phyloP scores from a whole-genome alignment of 2,888 invertebrate genomes.

The Heliconius hortense region DNA sequence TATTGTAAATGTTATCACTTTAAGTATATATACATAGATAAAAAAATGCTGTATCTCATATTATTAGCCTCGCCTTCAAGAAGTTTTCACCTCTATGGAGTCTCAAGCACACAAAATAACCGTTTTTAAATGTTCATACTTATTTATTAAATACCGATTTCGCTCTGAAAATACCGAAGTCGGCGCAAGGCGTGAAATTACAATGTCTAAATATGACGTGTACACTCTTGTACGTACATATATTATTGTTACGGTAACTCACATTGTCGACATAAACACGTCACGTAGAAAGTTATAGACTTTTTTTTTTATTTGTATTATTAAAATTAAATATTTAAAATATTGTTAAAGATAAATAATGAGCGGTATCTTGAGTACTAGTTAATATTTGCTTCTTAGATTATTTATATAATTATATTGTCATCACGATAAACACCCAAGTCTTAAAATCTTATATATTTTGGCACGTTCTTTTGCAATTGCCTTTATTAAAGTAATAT shows the following conservation, averaged over 20 bases:
- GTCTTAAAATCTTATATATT: slow-evolving; percentile 37
- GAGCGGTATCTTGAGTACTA: slow-evolving; percentile 27
- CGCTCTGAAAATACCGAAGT: slow-evolving; percentile 35
- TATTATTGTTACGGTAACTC: slow-evolving; percentile 42
- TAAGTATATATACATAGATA: neutral
- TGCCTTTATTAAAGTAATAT: slow-evolving; percentile 34
- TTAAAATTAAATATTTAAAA: neutral
- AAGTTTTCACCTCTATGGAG: neutral
- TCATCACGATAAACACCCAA: slow-evolving; percentile 51
- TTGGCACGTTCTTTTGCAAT: slow-evolving; percentile 48
- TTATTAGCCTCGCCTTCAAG: neutral
- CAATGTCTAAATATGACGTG: slow-evolving; percentile 37
- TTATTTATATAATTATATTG: slow-evolving; percentile 34
- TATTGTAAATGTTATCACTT: neutral
- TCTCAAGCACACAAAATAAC: slow-evolving; percentile 4
- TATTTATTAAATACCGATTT: slow-evolving; percentile 35
- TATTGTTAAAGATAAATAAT: neutral
- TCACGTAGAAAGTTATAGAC: neutral
- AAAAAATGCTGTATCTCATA: no score
- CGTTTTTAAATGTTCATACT: neutral
- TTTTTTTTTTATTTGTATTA: neutral
- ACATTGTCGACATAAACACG: slow-evolving; percentile 7
- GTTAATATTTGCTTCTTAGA: slow-evolving; percentile 6
- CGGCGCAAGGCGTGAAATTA: slow-evolving; percentile 34
- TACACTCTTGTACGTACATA: slow-evolving; percentile 47